A percentile compares a stretch with the other conserved stretches of the same genome.
Conservation (phyloP, 2,888 invertebrate genomes). For the Agapetus fuscipes region DNA sequence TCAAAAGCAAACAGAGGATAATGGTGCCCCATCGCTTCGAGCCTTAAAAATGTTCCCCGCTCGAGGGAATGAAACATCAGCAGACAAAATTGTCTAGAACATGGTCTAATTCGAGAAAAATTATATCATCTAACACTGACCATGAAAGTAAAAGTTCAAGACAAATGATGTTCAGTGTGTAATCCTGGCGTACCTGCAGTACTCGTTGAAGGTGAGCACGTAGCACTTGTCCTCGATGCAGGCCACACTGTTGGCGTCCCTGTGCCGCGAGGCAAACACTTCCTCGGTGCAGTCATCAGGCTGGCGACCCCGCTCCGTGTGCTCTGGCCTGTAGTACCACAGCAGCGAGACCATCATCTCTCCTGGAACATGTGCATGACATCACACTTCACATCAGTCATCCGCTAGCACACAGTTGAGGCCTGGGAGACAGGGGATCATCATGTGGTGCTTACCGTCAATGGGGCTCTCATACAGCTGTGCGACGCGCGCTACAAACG, state of each 20-base stretch:
- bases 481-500: conserved; percentile 91
- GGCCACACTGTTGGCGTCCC: conserved; percentile 92
- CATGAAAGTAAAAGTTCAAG: too few species aligned
- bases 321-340: conserved; percentile 98
- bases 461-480: conserved; percentile 92
- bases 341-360: conserved; percentile 96
- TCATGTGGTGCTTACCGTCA: conserved; percentile 58
- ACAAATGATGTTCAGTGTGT: too few species aligned
- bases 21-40: too few species aligned
- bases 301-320: conserved; percentile 82
- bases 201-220: conserved; percentile 92
- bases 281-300: conserved; percentile 78
- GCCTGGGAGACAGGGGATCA: too few species aligned
- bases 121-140: too few species aligned
- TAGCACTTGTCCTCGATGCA: conserved; percentile 98
- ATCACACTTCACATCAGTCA: not conserved
- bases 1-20: too few species aligned
- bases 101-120: too few species aligned
- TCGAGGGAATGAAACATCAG: too few species aligned
- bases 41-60: too few species aligned
- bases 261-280: conserved; percentile 91
- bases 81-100: too few species aligned
- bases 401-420: too few species aligned
- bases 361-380: conserved; percentile 43
- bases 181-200: conserved; percentile 96